These are phyloP conservation scores for Zaprionus ornatus DNA, from an alignment of 1,140 invertebrate species.

Conservation along the genomic window DNA sequence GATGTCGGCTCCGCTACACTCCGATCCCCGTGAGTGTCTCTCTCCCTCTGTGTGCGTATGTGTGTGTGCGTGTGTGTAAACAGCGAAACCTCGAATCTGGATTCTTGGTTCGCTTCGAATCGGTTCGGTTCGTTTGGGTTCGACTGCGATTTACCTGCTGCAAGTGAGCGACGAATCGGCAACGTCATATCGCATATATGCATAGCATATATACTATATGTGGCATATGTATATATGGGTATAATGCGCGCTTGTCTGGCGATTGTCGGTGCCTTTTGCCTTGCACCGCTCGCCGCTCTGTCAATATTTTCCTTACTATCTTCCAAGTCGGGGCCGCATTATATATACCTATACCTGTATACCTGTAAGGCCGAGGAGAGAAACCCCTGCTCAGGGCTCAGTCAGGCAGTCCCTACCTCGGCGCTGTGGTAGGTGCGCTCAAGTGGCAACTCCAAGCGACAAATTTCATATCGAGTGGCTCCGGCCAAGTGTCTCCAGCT, in stretches of 20 bases:
- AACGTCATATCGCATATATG: conserved; percentile 66
- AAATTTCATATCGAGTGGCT: conserved; percentile 61
- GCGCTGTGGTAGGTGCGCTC: conserved; percentile 76
- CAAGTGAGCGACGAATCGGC: conserved; percentile 57
- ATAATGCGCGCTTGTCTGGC: conserved; percentile 17
- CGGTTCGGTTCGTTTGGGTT: conserved; percentile 5
- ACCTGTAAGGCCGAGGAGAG: conserved; percentile 49
- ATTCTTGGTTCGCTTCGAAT: conserved; percentile 47
- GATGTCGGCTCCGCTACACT: conserved; percentile 57
- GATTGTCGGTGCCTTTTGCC: conserved; percentile 67
- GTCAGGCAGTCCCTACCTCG: background rate
- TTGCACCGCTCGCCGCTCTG: conserved; percentile 72
- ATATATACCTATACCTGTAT: conserved; percentile 53
- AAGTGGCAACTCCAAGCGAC: conserved; percentile 64
- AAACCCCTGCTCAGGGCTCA: conserved; percentile 7
- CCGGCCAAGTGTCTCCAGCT: conserved; percentile 35
- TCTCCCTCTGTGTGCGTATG: background rate
- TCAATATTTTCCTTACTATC: conserved; percentile 81
- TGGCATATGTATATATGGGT: background rate
- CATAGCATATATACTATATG: conserved; percentile 46
- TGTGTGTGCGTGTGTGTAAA: conserved; percentile 61
- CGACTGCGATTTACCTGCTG: conserved; percentile 26
- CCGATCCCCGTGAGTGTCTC: background rate
- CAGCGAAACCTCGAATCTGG: conserved; percentile 48
- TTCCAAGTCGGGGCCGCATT: conserved; percentile 51